Evolutionary conservation across 2,797 vertebrate species (phyloP), one percentile per base, ranked within the genome.

Genomic region (Sebastolobus alascanus): DNA sequence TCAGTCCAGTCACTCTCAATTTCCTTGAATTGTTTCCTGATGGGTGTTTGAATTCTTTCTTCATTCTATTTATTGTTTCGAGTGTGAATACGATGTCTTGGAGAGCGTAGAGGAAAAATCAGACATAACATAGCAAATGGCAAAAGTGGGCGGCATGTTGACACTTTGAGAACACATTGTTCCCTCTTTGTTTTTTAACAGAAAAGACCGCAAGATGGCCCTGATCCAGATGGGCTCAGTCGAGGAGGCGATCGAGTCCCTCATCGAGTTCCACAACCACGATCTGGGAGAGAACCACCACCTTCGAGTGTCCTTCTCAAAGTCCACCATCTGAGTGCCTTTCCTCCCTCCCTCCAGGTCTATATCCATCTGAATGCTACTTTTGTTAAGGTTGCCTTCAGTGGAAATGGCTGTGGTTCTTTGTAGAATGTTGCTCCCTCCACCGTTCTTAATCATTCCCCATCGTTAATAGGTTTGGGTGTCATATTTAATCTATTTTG

Each of bases 151-250:
- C 16, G 22, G 1, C 7, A 7, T 38, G 5, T 61, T 35, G 2
- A 63, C 31, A 4, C 22, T 58, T 66, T 73, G 0, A 64, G 6
- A 79, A 83, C 56, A 52, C 29, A 2, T 35, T 33, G 20, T 37
- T 25, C 8, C 54, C 4, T 43, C 1, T 55, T 33, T 9, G 0
- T 67, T 52, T 68, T 43, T 76, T 4, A 40, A 82, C 88, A 99
- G 98, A 90, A 99, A 99, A 88, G 98, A 99, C 94, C 97, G 97
- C 58, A 99, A 99, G 90, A 99, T 99, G 98, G 98, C 98, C n/a
- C 93, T 99, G 92, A 98, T 99, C 94, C 98, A 99, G 94, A 99
- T 99, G 98, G 95, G 95, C 81, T 98, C 98, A 0, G 97, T 99
- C 60, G 97, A 99, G 84, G 98, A 99, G 90, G 98, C 98, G 4